Evolutionary conservation across 2,113 vertebrate genomes (phyloP).

Genomic region (Periophthalmus modestus): DNA sequence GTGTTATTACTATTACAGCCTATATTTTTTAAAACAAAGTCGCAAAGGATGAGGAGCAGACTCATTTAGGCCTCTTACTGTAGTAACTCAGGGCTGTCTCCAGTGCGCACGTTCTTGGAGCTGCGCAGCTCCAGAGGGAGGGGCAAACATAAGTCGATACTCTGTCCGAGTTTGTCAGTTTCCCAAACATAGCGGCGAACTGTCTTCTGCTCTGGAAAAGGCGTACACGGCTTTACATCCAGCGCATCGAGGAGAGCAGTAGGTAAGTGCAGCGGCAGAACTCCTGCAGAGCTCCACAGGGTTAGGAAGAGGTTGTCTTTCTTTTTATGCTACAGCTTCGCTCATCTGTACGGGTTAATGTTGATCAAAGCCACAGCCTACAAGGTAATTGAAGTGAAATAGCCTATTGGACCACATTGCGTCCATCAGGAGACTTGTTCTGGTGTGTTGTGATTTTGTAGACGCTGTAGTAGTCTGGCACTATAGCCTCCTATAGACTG

Average conservation of each 20-base stretch:
- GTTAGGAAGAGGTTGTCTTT: not conserved
- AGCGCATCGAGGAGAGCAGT: not conserved
- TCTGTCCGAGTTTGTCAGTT: constrained; percentile 41
- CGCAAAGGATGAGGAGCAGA: no score
- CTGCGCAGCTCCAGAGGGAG: constrained; percentile 17
- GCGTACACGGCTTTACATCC: not conserved
- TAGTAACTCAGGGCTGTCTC: not conserved
- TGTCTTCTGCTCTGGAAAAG: not conserved
- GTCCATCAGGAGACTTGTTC: no score
- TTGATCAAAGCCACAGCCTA: not conserved
- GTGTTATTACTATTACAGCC: no score
- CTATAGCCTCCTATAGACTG: no score
- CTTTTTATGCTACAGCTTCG: not conserved
- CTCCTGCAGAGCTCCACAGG: not conserved
- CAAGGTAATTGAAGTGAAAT: not conserved
- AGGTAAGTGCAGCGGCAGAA: constrained; percentile 31
- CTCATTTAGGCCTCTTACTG: not conserved
- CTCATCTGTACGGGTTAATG: not conserved
- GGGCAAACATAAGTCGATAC: constrained; percentile 22
- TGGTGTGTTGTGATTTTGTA: not conserved
- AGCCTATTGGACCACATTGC: not conserved
- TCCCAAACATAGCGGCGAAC: constrained; percentile 31
- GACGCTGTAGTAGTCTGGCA: not conserved
- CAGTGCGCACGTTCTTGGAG: not conserved
- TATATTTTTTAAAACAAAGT: not conserved